Conservation (phyloP, 2,113 vertebrate genomes). For the Hemiprocne comata region DNA sequence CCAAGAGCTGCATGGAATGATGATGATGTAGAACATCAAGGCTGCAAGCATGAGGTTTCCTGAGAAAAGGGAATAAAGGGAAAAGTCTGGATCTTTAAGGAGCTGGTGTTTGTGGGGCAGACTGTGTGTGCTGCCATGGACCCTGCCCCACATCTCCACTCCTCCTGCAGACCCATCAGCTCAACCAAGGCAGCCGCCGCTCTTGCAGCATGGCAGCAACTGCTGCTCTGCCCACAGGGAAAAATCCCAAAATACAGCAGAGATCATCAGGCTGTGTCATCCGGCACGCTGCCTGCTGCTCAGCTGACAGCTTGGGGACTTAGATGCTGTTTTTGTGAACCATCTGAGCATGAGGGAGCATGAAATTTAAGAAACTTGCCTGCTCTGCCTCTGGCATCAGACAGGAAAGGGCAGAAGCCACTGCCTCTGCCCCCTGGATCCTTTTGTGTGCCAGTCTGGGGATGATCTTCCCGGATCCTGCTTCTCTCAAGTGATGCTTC, state of each 20-base stretch:
- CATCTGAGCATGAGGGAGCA: background rate
- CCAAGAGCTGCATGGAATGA: background rate
- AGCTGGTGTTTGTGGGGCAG: background rate
- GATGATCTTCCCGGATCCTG: background rate
- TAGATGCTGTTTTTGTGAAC: background rate
- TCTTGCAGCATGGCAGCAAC: background rate
- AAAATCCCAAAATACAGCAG: background rate
- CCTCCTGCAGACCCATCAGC: background rate
- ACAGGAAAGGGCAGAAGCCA: background rate
- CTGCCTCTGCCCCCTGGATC: background rate
- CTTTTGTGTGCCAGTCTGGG: background rate
- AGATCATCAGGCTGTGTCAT: background rate
- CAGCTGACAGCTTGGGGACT: background rate
- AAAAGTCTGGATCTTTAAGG: background rate
- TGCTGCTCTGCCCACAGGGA: background rate
- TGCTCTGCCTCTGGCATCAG: background rate
- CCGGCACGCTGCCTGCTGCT: background rate
- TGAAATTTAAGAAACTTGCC: background rate
- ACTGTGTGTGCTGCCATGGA: accelerated
- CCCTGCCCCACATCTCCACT: background rate
- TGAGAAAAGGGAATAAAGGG: background rate
- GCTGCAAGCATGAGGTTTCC: background rate
- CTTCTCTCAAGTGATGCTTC: background rate
- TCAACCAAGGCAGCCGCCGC: background rate
- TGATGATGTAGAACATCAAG: accelerated